Evolutionary conservation across 2,888 invertebrate genomes (phyloP), one percentile per base, ranked within the genome.

Genomic region (Epiblema foenella): DNA sequence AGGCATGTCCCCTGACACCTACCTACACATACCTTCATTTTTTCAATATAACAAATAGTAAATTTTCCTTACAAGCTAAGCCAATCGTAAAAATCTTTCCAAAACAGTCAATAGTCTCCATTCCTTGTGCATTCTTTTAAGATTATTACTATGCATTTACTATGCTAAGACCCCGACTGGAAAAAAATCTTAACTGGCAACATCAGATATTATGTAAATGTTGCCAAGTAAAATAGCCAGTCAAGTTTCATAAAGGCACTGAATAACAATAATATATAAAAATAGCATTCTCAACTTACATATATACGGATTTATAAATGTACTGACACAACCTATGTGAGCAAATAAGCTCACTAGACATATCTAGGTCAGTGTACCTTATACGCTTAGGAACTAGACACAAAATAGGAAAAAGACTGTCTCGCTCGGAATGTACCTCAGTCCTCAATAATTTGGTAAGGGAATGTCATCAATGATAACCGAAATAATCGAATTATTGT

Each of bases 231-330:
- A 17, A 56, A 56, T 15, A 57, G n/a, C 54, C n/a, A 65, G 18
- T 42, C 39, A 52, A 29, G 20, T 74, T 77, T 70, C 68, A 75
- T 73, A 75, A 86, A 86, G 85, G 86, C 86, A 86, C 83, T 81
- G 75, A 46, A 66, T 73, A 80, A 76, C 73, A 81, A 74, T 64
- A 46, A 72, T 75, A 78, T 75, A 78, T 75, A 78, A 75, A 76
- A 76, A 80, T 77, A 79, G 75, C 77, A 79, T 81, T 76, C 77
- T 79, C 80, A 82, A 75, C 70, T 78, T 78, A 73, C 56, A 69
- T 17, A 56, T 54, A 65, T 37, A 65, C 58, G 29, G 18, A 12
- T 72, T 72, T 73, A 72, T 67, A 66, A 73, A 46, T 58, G 67
- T 75, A 79, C 77, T 69, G 64, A 78, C 75, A 79, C 76, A 78